Conservation (phyloP, 1,140 invertebrate genomes). For the Eumaeus atala region DNA sequence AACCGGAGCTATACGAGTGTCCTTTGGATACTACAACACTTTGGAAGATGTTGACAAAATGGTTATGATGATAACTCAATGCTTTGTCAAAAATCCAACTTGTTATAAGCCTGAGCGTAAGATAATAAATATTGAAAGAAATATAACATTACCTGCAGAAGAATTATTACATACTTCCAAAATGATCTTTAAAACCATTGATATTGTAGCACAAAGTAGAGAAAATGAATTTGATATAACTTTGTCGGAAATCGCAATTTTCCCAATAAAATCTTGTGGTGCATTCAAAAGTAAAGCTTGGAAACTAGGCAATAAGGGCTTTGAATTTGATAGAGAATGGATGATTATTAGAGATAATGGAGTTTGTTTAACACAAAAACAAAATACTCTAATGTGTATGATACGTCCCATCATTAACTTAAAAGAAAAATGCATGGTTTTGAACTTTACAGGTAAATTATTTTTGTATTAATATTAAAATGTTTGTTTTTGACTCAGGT, state of each 20-base stretch:
- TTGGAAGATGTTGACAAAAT: constrained; percentile 82
- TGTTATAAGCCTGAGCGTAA: constrained; percentile 34
- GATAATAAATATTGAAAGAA: constrained; percentile 22
- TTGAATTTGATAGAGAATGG: constrained; percentile 93
- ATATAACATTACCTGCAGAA: constrained; percentile 22
- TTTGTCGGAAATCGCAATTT: constrained; percentile 84
- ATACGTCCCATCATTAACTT: constrained; percentile 85
- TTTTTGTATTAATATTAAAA: not conserved
- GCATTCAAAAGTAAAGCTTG: constrained; percentile 83
- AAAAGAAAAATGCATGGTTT: constrained; percentile 75
- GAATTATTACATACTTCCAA: constrained; percentile 1
- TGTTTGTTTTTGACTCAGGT: too few species aligned
- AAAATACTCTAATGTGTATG: constrained; percentile 85
- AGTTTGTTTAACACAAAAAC: constrained; percentile 91
- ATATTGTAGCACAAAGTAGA: constrained; percentile 8
- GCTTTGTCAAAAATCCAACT: constrained; percentile 75
- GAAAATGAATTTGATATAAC: constrained; percentile 27
- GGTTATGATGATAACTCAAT: constrained; percentile 82
- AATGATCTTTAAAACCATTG: constrained; percentile 10
- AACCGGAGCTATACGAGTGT: constrained; percentile 93
- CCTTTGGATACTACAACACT: constrained; percentile 94
- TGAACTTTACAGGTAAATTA: constrained; percentile 80
- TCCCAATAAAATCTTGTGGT: constrained; percentile 96
- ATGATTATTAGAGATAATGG: constrained; percentile 89
- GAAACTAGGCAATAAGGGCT: constrained; percentile 82